phyloP scores from a whole-genome alignment of 2,113 vertebrate genomes.

The Odocoileus virginianus region DNA sequence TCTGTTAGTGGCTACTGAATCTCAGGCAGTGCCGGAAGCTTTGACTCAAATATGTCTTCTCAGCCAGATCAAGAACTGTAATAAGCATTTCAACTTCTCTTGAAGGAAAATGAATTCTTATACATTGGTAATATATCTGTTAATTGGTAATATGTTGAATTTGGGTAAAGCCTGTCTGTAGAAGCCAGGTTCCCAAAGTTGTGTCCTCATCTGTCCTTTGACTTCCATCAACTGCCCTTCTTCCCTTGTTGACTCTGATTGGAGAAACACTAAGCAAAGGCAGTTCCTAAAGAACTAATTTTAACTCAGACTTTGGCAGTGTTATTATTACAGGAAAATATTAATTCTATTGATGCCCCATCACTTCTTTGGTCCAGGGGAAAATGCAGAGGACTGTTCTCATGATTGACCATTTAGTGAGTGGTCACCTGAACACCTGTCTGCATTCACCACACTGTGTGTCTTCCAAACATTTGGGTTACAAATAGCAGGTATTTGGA shows the following conservation, averaged over 20 bases:
- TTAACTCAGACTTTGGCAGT: background rate
- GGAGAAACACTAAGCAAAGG: background rate
- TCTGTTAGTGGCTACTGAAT: rapidly evolving
- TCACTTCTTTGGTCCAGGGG: background rate
- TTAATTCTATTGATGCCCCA: background rate
- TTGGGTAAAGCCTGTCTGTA: background rate
- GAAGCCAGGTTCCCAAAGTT: background rate
- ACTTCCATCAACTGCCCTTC: background rate
- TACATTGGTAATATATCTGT: background rate
- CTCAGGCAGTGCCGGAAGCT: rapidly evolving
- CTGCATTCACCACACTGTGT: background rate
- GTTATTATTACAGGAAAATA: no score
- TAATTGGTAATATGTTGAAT: background rate
- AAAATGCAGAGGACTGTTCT: no score
- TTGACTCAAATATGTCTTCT: background rate
- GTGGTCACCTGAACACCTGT: no score
- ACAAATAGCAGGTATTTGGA: background rate
- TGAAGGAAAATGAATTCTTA: background rate
- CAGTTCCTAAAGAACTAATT: background rate
- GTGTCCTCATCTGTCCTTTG: background rate
- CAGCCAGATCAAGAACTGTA: background rate
- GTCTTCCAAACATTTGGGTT: background rate
- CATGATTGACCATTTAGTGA: rapidly evolving
- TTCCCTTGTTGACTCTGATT: background rate
- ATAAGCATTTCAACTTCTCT: background rate